phyloP scores from a whole-genome alignment of 2,797 vertebrate genomes.

The Mus spretus region DNA sequence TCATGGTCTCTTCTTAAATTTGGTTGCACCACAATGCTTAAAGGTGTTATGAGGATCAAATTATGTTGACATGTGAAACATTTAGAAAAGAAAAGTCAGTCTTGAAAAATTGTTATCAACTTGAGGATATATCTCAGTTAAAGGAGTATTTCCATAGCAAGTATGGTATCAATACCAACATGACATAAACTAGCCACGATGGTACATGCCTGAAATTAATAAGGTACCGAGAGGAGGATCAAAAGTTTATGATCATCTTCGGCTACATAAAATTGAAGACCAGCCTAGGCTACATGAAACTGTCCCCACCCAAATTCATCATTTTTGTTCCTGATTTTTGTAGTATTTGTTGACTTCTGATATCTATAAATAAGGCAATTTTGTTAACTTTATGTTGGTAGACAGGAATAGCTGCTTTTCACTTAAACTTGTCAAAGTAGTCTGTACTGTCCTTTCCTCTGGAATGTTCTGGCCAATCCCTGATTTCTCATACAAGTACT shows the following conservation, averaged over 20 bases:
- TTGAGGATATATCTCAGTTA: background rate
- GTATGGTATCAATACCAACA: background rate
- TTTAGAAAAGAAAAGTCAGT: background rate
- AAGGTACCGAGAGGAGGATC: background rate
- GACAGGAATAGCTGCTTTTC: background rate
- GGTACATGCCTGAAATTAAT: background rate
- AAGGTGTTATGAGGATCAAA: background rate
- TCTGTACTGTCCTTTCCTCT: rapidly evolving
- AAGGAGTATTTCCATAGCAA: background rate
- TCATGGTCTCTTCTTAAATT: background rate
- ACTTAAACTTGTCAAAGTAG: background rate
- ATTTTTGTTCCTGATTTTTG: background rate
- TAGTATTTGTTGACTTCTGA: background rate
- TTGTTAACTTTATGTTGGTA: background rate
- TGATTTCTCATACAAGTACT: background rate
- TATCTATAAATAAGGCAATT: background rate
- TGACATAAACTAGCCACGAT: background rate
- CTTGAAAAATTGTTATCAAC: background rate
- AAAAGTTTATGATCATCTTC: background rate
- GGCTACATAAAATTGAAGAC: background rate
- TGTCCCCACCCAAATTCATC: background rate
- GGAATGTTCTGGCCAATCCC: background rate
- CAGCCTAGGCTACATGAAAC: background rate
- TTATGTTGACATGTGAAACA: background rate
- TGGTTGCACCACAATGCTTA: background rate